Evolutionary conservation across 2,113 vertebrate species (phyloP).

Genomic region (Lampris incognitus): DNA sequence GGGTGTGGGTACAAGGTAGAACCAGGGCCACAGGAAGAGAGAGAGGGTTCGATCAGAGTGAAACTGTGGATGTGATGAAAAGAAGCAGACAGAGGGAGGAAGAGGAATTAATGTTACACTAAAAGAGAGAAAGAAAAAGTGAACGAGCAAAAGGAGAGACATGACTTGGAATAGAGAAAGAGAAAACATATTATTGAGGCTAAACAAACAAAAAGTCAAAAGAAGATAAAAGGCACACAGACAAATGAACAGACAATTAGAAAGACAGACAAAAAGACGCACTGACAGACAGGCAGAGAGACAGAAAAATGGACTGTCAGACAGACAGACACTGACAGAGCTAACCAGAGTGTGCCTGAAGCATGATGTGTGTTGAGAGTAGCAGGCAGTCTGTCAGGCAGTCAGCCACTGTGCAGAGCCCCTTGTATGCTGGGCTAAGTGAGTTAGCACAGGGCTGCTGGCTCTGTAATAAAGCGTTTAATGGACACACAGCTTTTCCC

Average conservation of each 20-base stretch:
- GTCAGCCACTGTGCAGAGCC: slow-evolving; percentile 86
- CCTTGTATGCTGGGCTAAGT: slow-evolving; percentile 91
- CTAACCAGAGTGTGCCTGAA: slow-evolving; percentile 78
- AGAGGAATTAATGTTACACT: not conserved
- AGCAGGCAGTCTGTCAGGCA: slow-evolving; percentile 87
- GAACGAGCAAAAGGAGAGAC: not conserved
- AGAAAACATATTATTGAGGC: slow-evolving; percentile 14
- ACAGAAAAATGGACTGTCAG: slow-evolving; percentile 33
- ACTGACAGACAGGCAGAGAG: slow-evolving; percentile 45
- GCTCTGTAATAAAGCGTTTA: slow-evolving; percentile 99
- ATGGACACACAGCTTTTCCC: slow-evolving; percentile 98
- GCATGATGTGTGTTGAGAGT: slow-evolving; percentile 87
- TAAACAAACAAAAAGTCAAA: slow-evolving; percentile 2
- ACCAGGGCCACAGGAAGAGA: not conserved
- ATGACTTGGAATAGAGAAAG: slow-evolving; percentile 3
- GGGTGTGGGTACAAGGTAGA: not conserved
- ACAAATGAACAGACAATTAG: not conserved
- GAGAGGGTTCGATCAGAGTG: not conserved
- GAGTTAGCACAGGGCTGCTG: slow-evolving; percentile 97
- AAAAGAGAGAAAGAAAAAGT: slow-evolving; percentile 10
- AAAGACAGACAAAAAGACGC: slow-evolving; percentile 7
- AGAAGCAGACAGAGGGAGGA: slow-evolving; percentile 1
- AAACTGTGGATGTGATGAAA: not conserved
- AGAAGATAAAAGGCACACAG: slow-evolving; percentile 9
- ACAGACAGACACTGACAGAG: not conserved